These are phyloP conservation scores for Pelodytes ibericus DNA, from an alignment of 2,797 vertebrate genomes.

Conservation along the genomic window DNA sequence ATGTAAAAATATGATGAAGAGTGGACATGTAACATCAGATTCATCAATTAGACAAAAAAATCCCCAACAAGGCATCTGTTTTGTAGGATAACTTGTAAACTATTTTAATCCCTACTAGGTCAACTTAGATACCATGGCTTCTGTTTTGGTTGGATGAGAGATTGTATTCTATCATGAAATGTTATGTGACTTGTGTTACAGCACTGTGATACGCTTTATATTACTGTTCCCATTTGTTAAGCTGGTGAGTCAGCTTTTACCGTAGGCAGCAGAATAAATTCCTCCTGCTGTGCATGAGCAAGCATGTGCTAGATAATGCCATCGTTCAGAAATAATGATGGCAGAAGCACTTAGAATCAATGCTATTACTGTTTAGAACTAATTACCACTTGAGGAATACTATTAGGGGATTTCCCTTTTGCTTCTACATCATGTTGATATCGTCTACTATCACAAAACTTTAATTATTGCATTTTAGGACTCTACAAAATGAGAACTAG, in stretches of 20 bases:
- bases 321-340: slow-evolving; percentile 52
- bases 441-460: slow-evolving; percentile 44
- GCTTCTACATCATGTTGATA: slow-evolving; percentile 44
- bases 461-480: slow-evolving; percentile 50
- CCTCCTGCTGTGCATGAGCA: slow-evolving; percentile 39
- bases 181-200: slow-evolving; percentile 6
- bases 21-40: neutral
- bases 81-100: neutral
- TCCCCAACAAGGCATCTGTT: neutral
- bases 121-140: neutral
- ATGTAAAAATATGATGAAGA: neutral
- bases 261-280: slow-evolving; percentile 24
- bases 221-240: slow-evolving; percentile 12
- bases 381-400: slow-evolving; percentile 44
- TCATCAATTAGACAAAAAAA: neutral
- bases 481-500: slow-evolving; percentile 39
- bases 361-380: slow-evolving; percentile 43
- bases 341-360: slow-evolving; percentile 43
- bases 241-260: slow-evolving; percentile 22
- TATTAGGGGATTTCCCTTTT: slow-evolving; percentile 37
- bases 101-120: neutral
- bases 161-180: slow-evolving; percentile 7
- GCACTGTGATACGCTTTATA: neutral
- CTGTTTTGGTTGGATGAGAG: neutral
- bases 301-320: slow-evolving; percentile 20